phyloP scores from a whole-genome alignment of 2,113 vertebrate species.

The Fregetta grallaria region DNA sequence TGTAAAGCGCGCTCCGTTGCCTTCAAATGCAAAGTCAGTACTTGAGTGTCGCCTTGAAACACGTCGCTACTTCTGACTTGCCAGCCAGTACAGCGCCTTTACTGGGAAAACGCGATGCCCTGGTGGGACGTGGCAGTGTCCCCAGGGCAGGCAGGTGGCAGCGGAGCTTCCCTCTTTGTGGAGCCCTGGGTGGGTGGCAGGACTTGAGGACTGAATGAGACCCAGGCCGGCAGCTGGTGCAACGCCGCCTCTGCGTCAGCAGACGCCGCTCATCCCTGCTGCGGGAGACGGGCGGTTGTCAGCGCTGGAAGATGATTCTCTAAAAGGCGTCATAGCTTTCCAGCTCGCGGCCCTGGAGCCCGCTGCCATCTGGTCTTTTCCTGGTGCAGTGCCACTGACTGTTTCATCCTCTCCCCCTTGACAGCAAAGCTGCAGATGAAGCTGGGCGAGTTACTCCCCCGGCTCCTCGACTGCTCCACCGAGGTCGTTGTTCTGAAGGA shows the following conservation, averaged over 20 bases:
- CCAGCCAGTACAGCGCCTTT: rapidly evolving
- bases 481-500: constrained; percentile 88
- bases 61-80: neutral
- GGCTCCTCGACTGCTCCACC: constrained; percentile 88
- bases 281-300: neutral
- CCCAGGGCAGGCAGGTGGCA: neutral
- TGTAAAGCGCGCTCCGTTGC: rapidly evolving
- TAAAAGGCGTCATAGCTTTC: neutral
- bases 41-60: neutral
- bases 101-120: rapidly evolving
- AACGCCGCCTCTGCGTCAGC: neutral
- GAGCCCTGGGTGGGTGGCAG: neutral
- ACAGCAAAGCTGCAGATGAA: constrained; percentile 87
- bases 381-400: neutral
- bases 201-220: rapidly evolving
- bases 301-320: neutral
- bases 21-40: neutral
- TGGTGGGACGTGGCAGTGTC: rapidly evolving
- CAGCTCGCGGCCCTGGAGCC: neutral
- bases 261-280: neutral
- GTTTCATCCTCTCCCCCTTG: neutral
- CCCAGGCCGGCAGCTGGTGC: neutral
- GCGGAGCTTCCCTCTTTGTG: neutral
- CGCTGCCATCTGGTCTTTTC: neutral
- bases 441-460: constrained; percentile 89